These are phyloP conservation scores for Astyanax mexicanus DNA, from an alignment of 2,797 vertebrate species.

Conservation along the genomic window DNA sequence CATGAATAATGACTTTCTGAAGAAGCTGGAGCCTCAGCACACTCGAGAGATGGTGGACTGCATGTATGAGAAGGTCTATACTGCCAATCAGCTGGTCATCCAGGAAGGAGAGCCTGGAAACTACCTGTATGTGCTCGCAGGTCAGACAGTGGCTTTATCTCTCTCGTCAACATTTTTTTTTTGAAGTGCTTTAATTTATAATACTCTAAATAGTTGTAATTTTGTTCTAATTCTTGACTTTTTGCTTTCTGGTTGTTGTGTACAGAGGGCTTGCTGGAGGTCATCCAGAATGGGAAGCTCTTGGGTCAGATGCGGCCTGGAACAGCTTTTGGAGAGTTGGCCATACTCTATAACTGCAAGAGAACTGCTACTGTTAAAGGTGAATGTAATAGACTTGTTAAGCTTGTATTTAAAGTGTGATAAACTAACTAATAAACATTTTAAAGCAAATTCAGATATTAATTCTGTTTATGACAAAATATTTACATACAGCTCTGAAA, in stretches of 20 bases:
- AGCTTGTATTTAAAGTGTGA: background rate
- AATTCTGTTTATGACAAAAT: too few species aligned
- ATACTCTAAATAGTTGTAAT: background rate
- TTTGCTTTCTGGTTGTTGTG: constrained; percentile 20
- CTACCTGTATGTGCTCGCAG: constrained; percentile 83
- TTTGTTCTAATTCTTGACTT: background rate
- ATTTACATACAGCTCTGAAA: too few species aligned
- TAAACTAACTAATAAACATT: too few species aligned
- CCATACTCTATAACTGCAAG: constrained; percentile 85
- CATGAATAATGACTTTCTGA: constrained; percentile 83
- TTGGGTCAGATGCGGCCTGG: constrained; percentile 81
- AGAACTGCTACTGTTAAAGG: constrained; percentile 84
- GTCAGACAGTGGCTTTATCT: constrained; percentile 56
- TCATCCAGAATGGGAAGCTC: constrained; percentile 79
- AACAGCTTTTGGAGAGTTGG: constrained; percentile 83
- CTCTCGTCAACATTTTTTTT: background rate
- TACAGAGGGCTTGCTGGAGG: constrained; percentile 80
- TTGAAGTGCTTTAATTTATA: background rate
- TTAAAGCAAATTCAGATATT: too few species aligned
- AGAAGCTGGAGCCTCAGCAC: constrained; percentile 80
- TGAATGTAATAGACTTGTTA: constrained; percentile 51
- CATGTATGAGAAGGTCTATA: constrained; percentile 79
- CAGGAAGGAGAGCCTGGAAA: constrained; percentile 83
- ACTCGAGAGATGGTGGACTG: constrained; percentile 81
- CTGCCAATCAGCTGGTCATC: constrained; percentile 76